Evolutionary conservation across 2,888 invertebrate species (phyloP), one percentile per base, ranked within the genome.

Genomic region (Ariolimax columbianus): DNA sequence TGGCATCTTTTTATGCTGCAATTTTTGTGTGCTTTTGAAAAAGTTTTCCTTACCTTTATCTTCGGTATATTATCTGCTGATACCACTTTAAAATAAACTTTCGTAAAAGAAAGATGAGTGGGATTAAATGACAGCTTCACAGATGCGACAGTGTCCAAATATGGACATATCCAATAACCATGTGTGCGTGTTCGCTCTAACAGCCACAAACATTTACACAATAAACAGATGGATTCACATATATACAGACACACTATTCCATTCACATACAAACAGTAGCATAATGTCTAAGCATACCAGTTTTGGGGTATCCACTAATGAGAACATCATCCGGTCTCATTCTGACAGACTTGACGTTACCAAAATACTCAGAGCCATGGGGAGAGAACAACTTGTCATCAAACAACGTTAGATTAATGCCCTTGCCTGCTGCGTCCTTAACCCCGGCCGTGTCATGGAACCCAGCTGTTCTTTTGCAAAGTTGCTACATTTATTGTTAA

Each of bases 291-390:
- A 4, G 51, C 77, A 17, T 70, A 82, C 85, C 85, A 33, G 85
- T 77, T 40, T 85, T 85, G 3, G 66, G 59, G 43, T 75, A 85
- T 9, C 82, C 85, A 1, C 40, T 14, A 26, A 85, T 40, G 36
- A 85, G 68, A 43, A 85, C 72, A 40, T 85, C 85, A 38, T 78
- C 72, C 7, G 85, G 82, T 40, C 78, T 40, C 3, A 85, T 77
- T 33, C 59, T 33, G 63, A 82, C 63, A 17, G 81, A 43, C 23
- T 82, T 63, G 36, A 85, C 63, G 30, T 82, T 77, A 19, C 30
- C 36, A n/a, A 77, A 30, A 55, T 85, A 78, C 26, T 78, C 78
- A 26, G 36, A 40, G 0, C 78, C 78, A 40, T 40, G n/a, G 4
- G 78, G 78, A 4, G 78, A 38, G 63, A 78, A 78, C 9, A 78